Evolutionary conservation across 2,797 vertebrate genomes (phyloP).

Genomic region (Myripristis murdjan): DNA sequence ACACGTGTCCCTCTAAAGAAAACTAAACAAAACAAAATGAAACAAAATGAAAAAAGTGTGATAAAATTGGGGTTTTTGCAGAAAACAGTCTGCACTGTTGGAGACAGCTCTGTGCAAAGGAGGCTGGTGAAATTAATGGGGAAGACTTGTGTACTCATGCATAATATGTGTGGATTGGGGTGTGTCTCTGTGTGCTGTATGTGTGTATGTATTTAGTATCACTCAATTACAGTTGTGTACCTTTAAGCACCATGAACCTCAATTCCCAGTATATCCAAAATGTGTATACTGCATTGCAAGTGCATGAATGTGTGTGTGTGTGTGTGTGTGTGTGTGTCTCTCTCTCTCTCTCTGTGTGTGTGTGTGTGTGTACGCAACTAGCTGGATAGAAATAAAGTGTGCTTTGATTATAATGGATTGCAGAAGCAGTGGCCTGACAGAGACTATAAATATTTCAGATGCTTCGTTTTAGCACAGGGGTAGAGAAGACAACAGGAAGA

Average conservation of each 20-base stretch:
- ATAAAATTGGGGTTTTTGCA: no score
- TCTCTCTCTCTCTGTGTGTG: no score
- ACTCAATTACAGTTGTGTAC: neutral
- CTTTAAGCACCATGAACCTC: neutral
- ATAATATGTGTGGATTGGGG: neutral
- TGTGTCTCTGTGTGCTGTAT: neutral
- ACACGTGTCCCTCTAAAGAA: no score
- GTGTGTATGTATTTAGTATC: neutral
- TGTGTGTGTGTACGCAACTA: conserved; percentile 4
- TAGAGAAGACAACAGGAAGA: conserved; percentile 77
- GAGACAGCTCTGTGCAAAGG: neutral
- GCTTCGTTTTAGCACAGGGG: conserved; percentile 75
- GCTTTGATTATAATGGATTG: conserved; percentile 79
- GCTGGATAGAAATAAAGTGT: conserved; percentile 42
- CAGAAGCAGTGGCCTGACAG: conserved; percentile 77
- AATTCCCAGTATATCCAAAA: no score
- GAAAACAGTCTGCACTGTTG: no score
- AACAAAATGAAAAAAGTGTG: no score
- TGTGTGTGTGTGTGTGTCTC: neutral
- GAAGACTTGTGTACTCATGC: conserved; percentile 1
- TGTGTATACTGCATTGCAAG: no score
- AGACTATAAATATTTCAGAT: conserved; percentile 86
- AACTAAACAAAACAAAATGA: no score
- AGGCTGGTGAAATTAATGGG: conserved; percentile 2
- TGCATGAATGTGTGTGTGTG: neutral